Evolutionary conservation across 1,140 invertebrate genomes (phyloP), one percentile per base, ranked within the genome.

Genomic region (Oncopodura yosiiana): DNA sequence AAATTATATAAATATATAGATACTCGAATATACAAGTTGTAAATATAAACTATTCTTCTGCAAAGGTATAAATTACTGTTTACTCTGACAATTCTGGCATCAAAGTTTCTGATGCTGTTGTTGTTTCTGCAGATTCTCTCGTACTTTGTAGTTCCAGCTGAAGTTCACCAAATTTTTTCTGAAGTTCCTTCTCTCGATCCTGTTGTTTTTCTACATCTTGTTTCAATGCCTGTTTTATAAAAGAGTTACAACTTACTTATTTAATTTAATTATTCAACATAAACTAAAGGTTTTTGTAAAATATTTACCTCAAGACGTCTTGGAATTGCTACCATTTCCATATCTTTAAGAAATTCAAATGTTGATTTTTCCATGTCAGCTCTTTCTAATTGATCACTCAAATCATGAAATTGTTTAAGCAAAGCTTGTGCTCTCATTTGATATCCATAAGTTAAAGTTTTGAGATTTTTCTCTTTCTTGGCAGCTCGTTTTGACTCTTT

Each of bases 401-500:
- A 69, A 61, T 96, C 92, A 58, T 86, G 81, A 6, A 92, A 75
- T 67, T 94, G 90, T 71, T 97, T 96, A 0, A 87, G 78, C n/a
- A 95, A 72, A 8, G 81, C 82, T 67, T 94, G 88, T 2, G 87
- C 82, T 49, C 86, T 74, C 0, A 82, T 77, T 80, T 83, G 66
- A 75, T 94, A 94, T 14, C 90, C 88, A 26, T 83, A 93, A 14
- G 94, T 87, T 1, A 97, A 74, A 46, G 97, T 86, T 74, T 93
- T 87, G 1, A 99, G 73, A 74, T 96, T 98, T 69, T 97, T 98
- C 70, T 99, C 95, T 75, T 96, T 84, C 75, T 98, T 99, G 0
- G 87, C 88, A 43, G 94, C 95, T 54, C 84, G 81, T 73, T 96
- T 97, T 0, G 93, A 93, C 73, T 96, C 91, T 57, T 82, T 84